Percentiles rank a stretch among this genome's conserved stretches.
Conservation (phyloP, 1,140 invertebrate genomes). For the Druon quercuslanigerum region DNA sequence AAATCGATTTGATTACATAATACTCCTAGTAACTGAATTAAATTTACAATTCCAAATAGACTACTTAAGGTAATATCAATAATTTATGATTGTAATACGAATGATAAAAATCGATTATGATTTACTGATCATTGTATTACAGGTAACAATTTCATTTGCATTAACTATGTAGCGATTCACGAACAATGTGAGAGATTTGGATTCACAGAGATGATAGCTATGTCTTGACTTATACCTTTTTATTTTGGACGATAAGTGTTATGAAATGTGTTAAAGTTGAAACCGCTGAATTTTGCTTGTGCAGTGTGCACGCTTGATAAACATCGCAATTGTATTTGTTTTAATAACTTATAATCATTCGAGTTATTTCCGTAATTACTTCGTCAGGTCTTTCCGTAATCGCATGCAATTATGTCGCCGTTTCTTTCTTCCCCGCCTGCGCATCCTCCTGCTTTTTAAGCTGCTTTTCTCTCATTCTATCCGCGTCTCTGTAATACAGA, state of each 20-base stretch:
- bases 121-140: conserved; percentile 49
- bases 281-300: conserved; percentile 19
- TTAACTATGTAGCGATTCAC: conserved; percentile 43
- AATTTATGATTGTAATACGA: conserved; percentile 60
- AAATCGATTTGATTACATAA: conserved; percentile 53
- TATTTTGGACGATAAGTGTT: not conserved
- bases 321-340: conserved; percentile 32
- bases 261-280: not conserved
- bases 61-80: conserved; percentile 58
- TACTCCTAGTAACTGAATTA: conserved; percentile 53
- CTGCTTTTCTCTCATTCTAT: conserved; percentile 80
- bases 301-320: conserved; percentile 30
- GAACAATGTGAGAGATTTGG: conserved; percentile 29
- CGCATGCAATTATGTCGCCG: conserved; percentile 52
- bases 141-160: conserved; percentile 56
- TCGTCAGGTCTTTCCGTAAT: conserved; percentile 42
- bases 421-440: conserved; percentile 57
- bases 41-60: conserved; percentile 62
- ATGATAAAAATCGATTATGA: conserved; percentile 58
- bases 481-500: conserved; percentile 76
- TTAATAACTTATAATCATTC: not conserved
- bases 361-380: conserved; percentile 41
- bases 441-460: conserved; percentile 63
- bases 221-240: not conserved
- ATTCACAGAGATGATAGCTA: not conserved